A percentile compares a stretch with the other conserved stretches of the same genome.
These are phyloP conservation scores for Conus betulinus DNA, from an alignment of 1,140 invertebrate species.

Conservation along the genomic window DNA sequence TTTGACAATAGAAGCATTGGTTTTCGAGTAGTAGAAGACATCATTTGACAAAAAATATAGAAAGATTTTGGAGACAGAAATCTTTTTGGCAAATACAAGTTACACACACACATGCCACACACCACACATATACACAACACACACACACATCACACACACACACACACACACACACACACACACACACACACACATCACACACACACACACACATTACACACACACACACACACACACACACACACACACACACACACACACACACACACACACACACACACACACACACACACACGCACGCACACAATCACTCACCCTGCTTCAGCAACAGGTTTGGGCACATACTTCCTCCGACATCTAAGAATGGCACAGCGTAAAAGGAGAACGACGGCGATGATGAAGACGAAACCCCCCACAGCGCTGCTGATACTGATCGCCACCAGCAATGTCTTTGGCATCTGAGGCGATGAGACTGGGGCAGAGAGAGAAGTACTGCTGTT, in stretches of 20 bases:
- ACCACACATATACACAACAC: too few species aligned
- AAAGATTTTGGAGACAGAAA: too few species aligned
- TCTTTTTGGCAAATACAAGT: too few species aligned
- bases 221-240: neutral
- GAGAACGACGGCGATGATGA: constrained; percentile 17
- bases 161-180: neutral
- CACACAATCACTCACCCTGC: neutral
- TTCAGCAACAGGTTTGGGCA: neutral
- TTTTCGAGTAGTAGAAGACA: too few species aligned
- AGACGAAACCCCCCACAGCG: constrained; percentile 32
- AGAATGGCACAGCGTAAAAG: neutral
- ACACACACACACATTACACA: neutral
- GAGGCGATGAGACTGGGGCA: too few species aligned
- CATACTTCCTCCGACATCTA: constrained; percentile 5
- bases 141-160: neutral
- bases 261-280: neutral
- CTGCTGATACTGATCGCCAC: constrained; percentile 25
- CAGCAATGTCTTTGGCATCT: neutral
- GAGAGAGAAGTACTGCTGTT: too few species aligned
- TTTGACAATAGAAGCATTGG: too few species aligned
- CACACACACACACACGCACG: neutral
- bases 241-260: neutral
- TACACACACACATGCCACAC: neutral
- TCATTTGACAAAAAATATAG: too few species aligned
- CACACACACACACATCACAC: neutral